Base-by-base conservation (phyloP, 1,140 invertebrate species). In the Lepidurus packardi region DNA sequence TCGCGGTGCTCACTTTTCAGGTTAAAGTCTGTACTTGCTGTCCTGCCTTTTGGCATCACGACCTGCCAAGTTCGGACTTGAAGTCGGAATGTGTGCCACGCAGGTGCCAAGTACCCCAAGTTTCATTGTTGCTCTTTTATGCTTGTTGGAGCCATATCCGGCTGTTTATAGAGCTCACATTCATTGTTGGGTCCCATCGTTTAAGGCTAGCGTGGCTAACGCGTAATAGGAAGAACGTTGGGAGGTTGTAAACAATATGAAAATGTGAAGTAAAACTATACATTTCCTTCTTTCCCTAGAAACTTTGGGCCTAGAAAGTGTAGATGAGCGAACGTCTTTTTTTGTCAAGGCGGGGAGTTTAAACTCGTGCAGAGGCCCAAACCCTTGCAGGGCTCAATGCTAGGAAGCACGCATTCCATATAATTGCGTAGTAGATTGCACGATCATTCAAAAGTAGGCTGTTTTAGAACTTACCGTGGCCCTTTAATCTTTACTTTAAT, bases 281-380 rank as follows among this genome's bases (percentile, higher is more conserved):
- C 5, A 10, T 47, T 47, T 47, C 34, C 34, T 34, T 34, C 34
- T 34, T 34, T 34, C 34, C 3, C 34, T 2, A 34, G 34, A 47
- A 65, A 65, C 53, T 65, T 65, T 65, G 53, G 21, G 53, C 53
- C 53, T 65, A 65, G 53, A 65, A 65, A 65, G 53, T 13, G 53
- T n/a, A 65, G 0, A 65, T 16, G 21, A 65, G 11, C 5, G 11
- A 21, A n/a, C 53, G 21, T 21, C 21, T 65, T 13, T 65, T n/a
- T 65, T 65, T 65, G 16, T n/a, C 53, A 13, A 65, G 21, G 6
- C n/a, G 1, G 53, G 47, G 7, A 34, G 4, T 34, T 34, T 4
- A 34, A 34, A 7, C 16, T 7, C 13, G 53, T 65, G 53, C 53
- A 65, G 21, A 65, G 8, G 13, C 53, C 21, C 53, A 65, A 21